Evolutionary conservation across 2,888 invertebrate species (phyloP).

Genomic region (Siphlonurus alternatus): DNA sequence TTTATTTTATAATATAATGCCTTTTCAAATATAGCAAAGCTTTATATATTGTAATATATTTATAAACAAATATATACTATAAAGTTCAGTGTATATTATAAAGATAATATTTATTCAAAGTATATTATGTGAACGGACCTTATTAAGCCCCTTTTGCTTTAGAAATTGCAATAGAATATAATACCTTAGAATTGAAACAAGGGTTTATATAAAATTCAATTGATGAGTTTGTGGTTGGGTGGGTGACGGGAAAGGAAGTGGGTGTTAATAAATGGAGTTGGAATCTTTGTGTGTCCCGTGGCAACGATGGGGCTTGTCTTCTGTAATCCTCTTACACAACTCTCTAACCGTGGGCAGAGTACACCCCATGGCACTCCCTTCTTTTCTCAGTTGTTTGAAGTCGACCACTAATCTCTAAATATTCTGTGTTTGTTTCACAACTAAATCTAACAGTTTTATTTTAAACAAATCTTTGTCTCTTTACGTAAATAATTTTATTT

Average conservation of each 20-base stretch:
- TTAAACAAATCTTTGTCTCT: too few species aligned
- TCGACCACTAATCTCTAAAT: too few species aligned
- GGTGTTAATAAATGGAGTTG: background rate
- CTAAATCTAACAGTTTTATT: too few species aligned
- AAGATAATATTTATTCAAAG: background rate
- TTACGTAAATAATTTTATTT: too few species aligned
- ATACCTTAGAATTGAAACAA: background rate
- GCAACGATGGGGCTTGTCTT: too few species aligned
- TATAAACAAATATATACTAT: background rate
- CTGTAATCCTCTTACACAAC: too few species aligned
- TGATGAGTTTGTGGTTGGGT: background rate
- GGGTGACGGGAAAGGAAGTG: background rate
- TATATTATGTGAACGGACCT: background rate
- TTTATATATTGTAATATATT: too few species aligned
- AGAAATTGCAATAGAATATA: background rate
- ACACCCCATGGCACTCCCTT: too few species aligned
- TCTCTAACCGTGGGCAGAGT: too few species aligned
- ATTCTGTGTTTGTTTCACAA: too few species aligned
- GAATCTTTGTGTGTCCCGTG: background rate
- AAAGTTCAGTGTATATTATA: background rate
- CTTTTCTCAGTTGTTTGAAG: too few species aligned
- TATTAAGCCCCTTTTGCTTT: background rate
- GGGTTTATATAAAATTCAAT: background rate
- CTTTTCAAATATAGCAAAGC: too few species aligned
- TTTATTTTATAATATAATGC: background rate